Evolutionary conservation across 1,140 invertebrate genomes (phyloP), one percentile per base, ranked within the genome.

Genomic region (Drosophila auraria): DNA sequence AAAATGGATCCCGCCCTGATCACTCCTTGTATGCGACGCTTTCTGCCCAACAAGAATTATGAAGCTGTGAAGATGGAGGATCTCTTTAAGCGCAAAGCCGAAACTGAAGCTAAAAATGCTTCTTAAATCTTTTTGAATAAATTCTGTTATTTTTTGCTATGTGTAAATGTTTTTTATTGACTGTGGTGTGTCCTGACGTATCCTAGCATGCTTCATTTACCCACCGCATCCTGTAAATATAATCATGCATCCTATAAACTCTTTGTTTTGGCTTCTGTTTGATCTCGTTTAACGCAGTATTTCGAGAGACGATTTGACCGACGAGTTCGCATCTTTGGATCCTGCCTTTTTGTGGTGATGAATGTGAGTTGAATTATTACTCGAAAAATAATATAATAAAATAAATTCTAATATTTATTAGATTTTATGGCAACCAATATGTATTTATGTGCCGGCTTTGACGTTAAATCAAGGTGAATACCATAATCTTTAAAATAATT

Each of bases 381-480:
- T 15, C 9, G 2, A 4, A 6, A 27, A 30, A 4, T 36, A 9
- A 7, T 40, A 15, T 4, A 3, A 14, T 27, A 30, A 8, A 25
- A 42, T n/a, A 42, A 72, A 17, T 30, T 17, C 30, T 3, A 12
- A n/a, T 9, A 40, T 54, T 36, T 33, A 57, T 44, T 57, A 91
- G 68, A 66, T 97, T 44, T 97, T 91, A 7, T 91, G 87, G 87
- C 96, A 50, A 95, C 96, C 50, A 95, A 95, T 63, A 96, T 96
- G 93, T 95, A 97, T 97, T 8, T 98, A 97, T 91, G 97, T 97
- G 1, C 97, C 97, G 6, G 96, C 97, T 2, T 93, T 97, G 71
- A 97, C 97, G 49, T 91, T 98, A 54, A 96, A 96, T 91, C 95
- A 96, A 95, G 95, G 95, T 95, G 14, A 56, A 14, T 20, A 5